Percentiles rank a stretch among this genome's conserved stretches.
Evolutionary conservation across 2,797 vertebrate genomes (phyloP).

Genomic region (Serranus cabrilla): DNA sequence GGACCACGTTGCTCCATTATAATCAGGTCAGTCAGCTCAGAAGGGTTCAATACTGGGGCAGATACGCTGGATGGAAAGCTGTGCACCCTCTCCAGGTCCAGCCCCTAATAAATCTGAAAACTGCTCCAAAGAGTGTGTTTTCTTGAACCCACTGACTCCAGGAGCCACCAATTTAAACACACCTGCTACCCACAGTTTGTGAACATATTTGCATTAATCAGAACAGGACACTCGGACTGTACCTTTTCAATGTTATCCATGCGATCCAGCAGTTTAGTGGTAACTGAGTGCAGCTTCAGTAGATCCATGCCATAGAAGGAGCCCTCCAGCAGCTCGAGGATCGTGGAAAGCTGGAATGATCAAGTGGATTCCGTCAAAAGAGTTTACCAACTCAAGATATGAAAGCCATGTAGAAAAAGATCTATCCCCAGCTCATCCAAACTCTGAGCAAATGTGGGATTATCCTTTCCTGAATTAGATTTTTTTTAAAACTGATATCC

Average conservation of each 20-base stretch:
- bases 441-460: neutral
- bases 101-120: conserved; percentile 20
- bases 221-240: conserved; percentile 32
- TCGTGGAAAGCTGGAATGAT: conserved; percentile 89
- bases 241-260: conserved; percentile 94
- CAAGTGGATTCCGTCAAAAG: conserved; percentile 64
- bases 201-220: neutral
- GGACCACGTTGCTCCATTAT: neutral
- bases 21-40: neutral
- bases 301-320: conserved; percentile 95
- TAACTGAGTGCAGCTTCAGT: conserved; percentile 93
- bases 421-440: conserved; percentile 16
- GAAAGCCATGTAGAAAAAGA: conserved; percentile 29
- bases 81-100: conserved; percentile 2
- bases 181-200: neutral
- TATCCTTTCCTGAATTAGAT: conserved; percentile 4
- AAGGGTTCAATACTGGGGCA: neutral
- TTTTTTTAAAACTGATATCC: conserved; percentile 10
- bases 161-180: neutral
- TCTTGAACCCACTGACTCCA: conserved; percentile 13
- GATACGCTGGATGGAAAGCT: conserved; percentile 32
- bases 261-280: conserved; percentile 90
- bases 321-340: conserved; percentile 94
- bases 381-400: conserved; percentile 37
- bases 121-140: conserved; percentile 10